phyloP scores from a whole-genome alignment of 2,888 invertebrate species.

The Clanis bilineata region DNA sequence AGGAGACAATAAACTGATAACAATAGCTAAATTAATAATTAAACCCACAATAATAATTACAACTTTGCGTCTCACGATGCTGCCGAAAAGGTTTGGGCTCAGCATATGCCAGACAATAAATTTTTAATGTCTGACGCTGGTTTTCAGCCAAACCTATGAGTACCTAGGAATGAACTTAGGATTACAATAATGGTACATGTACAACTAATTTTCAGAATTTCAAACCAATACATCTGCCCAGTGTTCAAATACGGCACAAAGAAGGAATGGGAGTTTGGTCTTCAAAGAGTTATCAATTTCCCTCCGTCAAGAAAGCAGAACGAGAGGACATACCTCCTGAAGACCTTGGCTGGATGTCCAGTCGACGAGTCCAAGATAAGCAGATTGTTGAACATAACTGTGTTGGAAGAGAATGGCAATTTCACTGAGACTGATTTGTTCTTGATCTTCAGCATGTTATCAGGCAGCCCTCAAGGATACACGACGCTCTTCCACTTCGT shows the following conservation, averaged over 20 bases:
- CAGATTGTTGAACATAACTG: slow-evolving; percentile 83
- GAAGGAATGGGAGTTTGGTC: slow-evolving; percentile 92
- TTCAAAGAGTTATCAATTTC: slow-evolving; percentile 89
- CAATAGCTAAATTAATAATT: too few relatives aligned
- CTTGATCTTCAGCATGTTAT: slow-evolving; percentile 88
- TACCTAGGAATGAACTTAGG: too few relatives aligned
- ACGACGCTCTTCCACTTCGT: slow-evolving; percentile 88
- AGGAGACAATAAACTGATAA: too few relatives aligned
- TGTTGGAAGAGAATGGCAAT: slow-evolving; percentile 86
- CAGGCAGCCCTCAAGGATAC: slow-evolving; percentile 87
- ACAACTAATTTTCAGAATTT: slow-evolving; percentile 82
- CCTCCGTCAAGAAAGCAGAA: slow-evolving; percentile 86
- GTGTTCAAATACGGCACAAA: slow-evolving; percentile 91
- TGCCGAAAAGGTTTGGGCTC: too few relatives aligned
- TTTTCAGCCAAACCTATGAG: too few relatives aligned
- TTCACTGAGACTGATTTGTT: slow-evolving; percentile 90
- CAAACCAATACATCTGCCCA: slow-evolving; percentile 89
- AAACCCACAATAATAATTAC: too few relatives aligned
- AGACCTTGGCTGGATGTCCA: slow-evolving; percentile 90
- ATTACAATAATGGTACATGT: too few relatives aligned
- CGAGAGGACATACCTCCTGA: slow-evolving; percentile 89
- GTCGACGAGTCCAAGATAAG: slow-evolving; percentile 87
- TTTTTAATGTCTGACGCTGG: too few relatives aligned
- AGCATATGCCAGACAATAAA: too few relatives aligned
- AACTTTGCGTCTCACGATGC: too few relatives aligned